Conservation (phyloP, 2,113 vertebrate genomes). For the Microtus oregoni region DNA sequence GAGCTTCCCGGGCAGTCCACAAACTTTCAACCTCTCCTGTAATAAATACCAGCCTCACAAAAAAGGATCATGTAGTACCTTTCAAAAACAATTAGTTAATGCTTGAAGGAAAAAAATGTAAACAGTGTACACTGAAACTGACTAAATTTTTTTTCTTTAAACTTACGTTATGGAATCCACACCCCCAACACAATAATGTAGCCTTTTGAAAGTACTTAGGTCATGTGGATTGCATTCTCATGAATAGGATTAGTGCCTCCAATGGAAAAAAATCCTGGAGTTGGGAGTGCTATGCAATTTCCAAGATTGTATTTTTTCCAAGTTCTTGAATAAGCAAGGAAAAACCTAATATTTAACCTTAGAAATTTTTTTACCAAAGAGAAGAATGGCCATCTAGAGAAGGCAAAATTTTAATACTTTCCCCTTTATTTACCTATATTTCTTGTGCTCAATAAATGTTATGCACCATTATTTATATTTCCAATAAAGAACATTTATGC, state of each 20-base stretch:
- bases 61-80: not conserved
- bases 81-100: not conserved
- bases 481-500: not conserved
- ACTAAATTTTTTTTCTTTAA: not conserved
- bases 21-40: not conserved
- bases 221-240: not conserved
- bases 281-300: not conserved
- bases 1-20: not conserved
- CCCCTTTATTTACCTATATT: not conserved
- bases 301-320: slow-evolving; percentile 31
- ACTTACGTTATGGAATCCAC: not conserved
- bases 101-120: not conserved
- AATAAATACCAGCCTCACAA: not conserved
- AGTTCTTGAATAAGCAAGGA: not conserved
- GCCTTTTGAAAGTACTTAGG: not conserved
- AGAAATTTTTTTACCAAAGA: not conserved
- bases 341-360: no score
- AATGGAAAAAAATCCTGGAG: not conserved
- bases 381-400: not conserved
- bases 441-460: not conserved
- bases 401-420: not conserved
- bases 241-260: no score
- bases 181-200: not conserved
- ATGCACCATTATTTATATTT: not conserved
- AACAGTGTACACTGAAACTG: no score